Percentiles rank a stretch among this genome's conserved stretches.
These are phyloP conservation scores for Xanthorhoe spadicearia DNA, from an alignment of 2,888 invertebrate genomes.

Conservation along the genomic window DNA sequence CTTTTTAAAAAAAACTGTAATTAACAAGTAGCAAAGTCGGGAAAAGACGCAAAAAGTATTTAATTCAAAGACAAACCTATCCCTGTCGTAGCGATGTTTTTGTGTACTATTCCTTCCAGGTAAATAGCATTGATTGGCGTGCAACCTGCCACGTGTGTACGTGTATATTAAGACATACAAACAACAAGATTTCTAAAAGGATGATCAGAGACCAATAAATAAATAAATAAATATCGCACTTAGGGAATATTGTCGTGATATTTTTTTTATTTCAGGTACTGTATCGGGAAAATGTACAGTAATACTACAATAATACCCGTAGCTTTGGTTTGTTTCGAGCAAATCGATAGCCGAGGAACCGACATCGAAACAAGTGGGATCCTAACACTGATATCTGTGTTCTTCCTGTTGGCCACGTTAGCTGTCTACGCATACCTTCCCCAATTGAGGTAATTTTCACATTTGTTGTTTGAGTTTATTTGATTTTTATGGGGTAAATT, in stretches of 20 bases:
- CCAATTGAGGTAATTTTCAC: slow-evolving; percentile 80
- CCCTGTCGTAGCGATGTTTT: too few species aligned
- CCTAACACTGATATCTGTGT: slow-evolving; percentile 81
- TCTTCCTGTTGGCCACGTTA: slow-evolving; percentile 85
- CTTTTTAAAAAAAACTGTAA: not conserved
- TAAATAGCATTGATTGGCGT: too few species aligned
- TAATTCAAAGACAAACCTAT: not conserved
- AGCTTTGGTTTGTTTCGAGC: slow-evolving; percentile 86
- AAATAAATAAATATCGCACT: too few species aligned
- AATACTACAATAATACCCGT: slow-evolving; percentile 58
- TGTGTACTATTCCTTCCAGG: too few species aligned
- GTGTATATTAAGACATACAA: too few species aligned
- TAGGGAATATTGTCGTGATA: too few species aligned
- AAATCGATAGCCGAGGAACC: slow-evolving; percentile 85
- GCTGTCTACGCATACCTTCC: slow-evolving; percentile 86
- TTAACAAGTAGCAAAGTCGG: not conserved
- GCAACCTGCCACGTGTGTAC: too few species aligned
- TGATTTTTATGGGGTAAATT: not conserved
- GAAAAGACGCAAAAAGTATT: not conserved
- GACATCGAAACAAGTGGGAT: slow-evolving; percentile 71
- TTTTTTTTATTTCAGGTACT: slow-evolving; percentile 59
- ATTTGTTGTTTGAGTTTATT: not conserved
- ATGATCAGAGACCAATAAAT: too few species aligned
- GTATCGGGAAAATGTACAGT: slow-evolving; percentile 62
- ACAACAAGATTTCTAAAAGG: too few species aligned